These are phyloP conservation scores for Gambusia holbrooki DNA, from an alignment of 2,113 vertebrate genomes.

Conservation along the genomic window DNA sequence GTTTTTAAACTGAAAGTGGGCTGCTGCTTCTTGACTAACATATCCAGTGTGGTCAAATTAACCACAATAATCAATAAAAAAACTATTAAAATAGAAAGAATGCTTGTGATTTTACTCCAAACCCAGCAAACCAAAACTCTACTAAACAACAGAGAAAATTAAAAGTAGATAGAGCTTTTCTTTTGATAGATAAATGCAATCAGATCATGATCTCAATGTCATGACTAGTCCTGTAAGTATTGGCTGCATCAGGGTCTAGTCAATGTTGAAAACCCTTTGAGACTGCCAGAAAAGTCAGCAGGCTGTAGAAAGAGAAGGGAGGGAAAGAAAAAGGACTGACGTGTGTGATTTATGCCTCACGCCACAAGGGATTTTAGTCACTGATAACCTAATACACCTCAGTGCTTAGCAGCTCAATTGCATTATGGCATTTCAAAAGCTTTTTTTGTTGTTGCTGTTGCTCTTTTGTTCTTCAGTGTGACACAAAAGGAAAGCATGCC, in stretches of 20 bases:
- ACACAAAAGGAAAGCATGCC: conserved; percentile 49
- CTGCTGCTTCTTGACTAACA: not conserved
- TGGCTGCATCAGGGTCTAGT: conserved; percentile 33
- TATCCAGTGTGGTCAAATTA: conserved; percentile 7
- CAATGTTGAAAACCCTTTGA: conserved; percentile 59
- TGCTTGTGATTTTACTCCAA: not conserved
- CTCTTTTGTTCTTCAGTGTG: conserved; percentile 59
- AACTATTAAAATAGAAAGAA: not conserved
- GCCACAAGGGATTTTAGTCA: conserved; percentile 75
- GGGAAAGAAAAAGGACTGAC: conserved; percentile 50
- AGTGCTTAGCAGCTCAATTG: conserved; percentile 77
- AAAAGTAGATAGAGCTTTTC: not conserved
- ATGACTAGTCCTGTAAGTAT: conserved; percentile 32
- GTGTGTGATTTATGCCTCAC: conserved; percentile 77
- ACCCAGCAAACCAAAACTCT: not conserved
- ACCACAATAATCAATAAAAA: conserved; percentile 1
- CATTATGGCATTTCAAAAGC: conserved; percentile 73
- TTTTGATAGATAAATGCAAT: conserved; percentile 30
- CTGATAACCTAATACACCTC: conserved; percentile 79
- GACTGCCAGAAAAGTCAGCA: conserved; percentile 55
- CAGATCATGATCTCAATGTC: conserved; percentile 47
- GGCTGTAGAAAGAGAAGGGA: conserved; percentile 44
- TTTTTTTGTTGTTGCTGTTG: conserved; percentile 17
- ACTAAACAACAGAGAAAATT: not conserved
- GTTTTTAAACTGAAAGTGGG: conserved; percentile 3